Percentiles rank a stretch among this genome's conserved stretches.
phyloP scores from a whole-genome alignment of 2,888 invertebrate species.

The Stenchaetothrips biformis region DNA sequence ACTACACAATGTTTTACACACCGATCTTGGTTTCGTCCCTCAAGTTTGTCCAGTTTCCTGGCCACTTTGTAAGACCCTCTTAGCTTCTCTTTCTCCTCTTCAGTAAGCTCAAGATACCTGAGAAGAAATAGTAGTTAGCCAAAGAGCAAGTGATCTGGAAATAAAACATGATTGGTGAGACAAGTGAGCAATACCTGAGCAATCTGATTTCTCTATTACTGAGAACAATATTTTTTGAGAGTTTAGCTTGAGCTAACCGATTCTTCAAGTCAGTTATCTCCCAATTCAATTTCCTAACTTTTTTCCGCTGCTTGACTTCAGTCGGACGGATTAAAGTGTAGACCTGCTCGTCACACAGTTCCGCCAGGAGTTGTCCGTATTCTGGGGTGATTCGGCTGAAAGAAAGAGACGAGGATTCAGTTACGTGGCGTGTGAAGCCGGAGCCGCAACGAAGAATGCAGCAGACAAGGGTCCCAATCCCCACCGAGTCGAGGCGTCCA shows the following conservation, averaged over 20 bases:
- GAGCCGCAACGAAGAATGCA: too few species aligned
- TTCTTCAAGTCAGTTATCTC: slow-evolving; percentile 81
- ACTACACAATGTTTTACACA: slow-evolving; percentile 39
- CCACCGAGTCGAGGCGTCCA: too few species aligned
- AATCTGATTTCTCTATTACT: slow-evolving; percentile 88
- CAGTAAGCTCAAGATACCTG: slow-evolving; percentile 83
- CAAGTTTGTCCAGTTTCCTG: slow-evolving; percentile 83
- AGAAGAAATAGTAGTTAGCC: slow-evolving; percentile 6
- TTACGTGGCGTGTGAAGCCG: too few species aligned
- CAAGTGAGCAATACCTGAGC: slow-evolving; percentile 52
- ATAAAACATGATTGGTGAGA: not conserved
- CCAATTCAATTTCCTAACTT: slow-evolving; percentile 84
- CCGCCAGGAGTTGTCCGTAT: slow-evolving; percentile 67
- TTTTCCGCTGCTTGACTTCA: slow-evolving; percentile 79
- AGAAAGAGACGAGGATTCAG: slow-evolving; percentile 38
- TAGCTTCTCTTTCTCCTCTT: slow-evolving; percentile 86
- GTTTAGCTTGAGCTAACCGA: slow-evolving; percentile 66
- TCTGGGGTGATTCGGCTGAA: slow-evolving; percentile 65
- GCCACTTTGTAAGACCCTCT: slow-evolving; percentile 89
- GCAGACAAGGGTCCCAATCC: not conserved
- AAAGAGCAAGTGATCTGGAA: not conserved
- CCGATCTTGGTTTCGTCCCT: slow-evolving; percentile 62
- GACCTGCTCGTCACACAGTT: slow-evolving; percentile 81
- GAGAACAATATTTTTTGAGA: slow-evolving; percentile 73
- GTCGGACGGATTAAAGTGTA: slow-evolving; percentile 76